Conservation (phyloP, 2,113 vertebrate species). For the Alces alces region DNA sequence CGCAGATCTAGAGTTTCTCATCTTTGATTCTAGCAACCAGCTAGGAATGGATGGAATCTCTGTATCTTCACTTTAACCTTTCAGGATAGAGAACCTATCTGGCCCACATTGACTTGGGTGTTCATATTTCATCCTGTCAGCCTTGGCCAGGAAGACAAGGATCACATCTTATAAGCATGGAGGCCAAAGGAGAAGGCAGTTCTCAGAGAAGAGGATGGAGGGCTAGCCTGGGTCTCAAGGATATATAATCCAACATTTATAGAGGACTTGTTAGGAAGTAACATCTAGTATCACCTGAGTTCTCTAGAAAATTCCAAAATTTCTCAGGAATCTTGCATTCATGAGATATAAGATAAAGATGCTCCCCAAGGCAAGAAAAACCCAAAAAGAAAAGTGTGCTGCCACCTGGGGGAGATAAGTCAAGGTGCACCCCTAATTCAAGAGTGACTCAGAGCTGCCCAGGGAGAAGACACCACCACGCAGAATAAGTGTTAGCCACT, state of each 20-base stretch:
- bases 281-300: neutral
- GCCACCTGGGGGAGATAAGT: neutral
- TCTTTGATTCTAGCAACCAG: neutral
- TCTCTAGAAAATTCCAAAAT: constrained; percentile 6
- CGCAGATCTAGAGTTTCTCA: neutral
- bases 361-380: neutral
- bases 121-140: neutral
- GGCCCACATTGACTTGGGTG: neutral
- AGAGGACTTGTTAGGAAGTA: neutral
- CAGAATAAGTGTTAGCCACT: neutral
- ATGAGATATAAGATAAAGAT: neutral
- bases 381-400: neutral
- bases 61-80: neutral
- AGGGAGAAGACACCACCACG: neutral
- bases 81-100: neutral
- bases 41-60: neutral
- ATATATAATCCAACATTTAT: neutral
- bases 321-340: neutral
- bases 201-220: neutral
- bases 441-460: neutral
- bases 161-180: neutral
- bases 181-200: neutral
- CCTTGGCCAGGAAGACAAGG: neutral
- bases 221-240: neutral
- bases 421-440: neutral